Evolutionary conservation across 2,888 invertebrate genomes (phyloP).

Genomic region (Cetonia aurata): DNA sequence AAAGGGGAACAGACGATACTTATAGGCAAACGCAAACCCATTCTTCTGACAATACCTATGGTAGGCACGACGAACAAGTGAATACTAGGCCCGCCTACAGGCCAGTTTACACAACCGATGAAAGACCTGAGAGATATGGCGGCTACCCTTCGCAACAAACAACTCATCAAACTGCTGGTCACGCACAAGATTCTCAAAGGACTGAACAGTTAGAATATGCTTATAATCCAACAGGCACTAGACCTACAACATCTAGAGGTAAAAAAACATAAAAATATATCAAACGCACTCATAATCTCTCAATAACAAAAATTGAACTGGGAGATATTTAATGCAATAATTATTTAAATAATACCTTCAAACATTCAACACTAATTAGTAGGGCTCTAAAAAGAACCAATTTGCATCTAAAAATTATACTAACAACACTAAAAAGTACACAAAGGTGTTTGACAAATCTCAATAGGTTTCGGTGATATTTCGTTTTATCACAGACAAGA

Average conservation of each 20-base stretch:
- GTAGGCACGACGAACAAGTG: not conserved
- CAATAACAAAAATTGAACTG: no score
- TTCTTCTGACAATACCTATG: constrained; percentile 3
- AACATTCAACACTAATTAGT: no score
- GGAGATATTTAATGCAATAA: no score
- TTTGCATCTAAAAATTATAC: no score
- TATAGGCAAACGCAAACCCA: constrained; percentile 9
- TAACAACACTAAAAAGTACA: no score
- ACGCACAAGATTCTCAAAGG: constrained; percentile 11
- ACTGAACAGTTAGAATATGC: constrained; percentile 17
- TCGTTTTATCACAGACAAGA: no score
- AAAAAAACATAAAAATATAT: no score
- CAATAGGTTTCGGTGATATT: no score
- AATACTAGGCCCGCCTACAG: constrained; percentile 10
- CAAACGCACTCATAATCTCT: no score
- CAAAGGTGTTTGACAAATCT: no score
- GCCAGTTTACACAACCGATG: constrained; percentile 1
- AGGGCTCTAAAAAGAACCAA: no score
- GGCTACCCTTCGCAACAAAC: constrained; percentile 12
- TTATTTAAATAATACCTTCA: no score
- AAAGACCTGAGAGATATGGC: constrained; percentile 15
- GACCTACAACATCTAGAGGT: constrained; percentile 12
- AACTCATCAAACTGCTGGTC: not conserved
- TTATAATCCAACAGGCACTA: not conserved
- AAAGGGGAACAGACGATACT: constrained; percentile 8